Evolutionary conservation across 2,797 vertebrate genomes (phyloP), one percentile per base, ranked within the genome.

Genomic region (Poeciliopsis paucimaculata): DNA sequence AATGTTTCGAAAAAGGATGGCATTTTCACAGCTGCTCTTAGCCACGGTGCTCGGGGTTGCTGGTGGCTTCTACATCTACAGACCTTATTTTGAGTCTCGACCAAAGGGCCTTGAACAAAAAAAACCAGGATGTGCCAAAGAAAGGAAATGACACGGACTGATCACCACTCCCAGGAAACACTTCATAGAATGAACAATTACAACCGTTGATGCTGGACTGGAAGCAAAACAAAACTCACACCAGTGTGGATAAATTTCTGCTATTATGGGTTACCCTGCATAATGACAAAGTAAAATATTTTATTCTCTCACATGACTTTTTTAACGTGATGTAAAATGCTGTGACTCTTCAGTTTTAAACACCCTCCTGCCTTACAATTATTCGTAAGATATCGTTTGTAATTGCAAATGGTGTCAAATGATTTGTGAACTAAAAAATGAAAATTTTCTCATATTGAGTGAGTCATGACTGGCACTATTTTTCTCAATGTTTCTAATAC

Each of bases 11-110:
- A 84, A 89, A 77, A 94, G 95, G 80, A 28, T 97, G 60, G 92
- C 96, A 5, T 92, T 97, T 53, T 43, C 94, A 53, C 95, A 97
- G 76, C 49, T 97, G 8, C 80, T 90, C 11, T 80, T 98, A 26
- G 96, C 93, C 13, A 82, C 86, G 5, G 0, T 95, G 47, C 85
- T 98, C 4, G 98, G 98, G 84, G 92, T 98, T 70, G 87, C 51
- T 45, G 96, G 97, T 82, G 98, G 97, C 8, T 0, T 98, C 75
- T 99, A 98, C 82, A 96, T 99, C 84, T 99, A 97, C 91, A 95
- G 89, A 88, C 98, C 98, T 41, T 79, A 93, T 82, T 97, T 97
- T 90, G 93, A 94, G 66, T 72, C 93, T 0, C 81, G 73, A n/a
- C 78, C 66, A 49, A 94, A 81, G 84, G 89, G 79, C 2, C 23